Conservation (phyloP, 30 jellyfish, hydroid and myxozoan species). For the Chrysaora quinquecirrha region DNA sequence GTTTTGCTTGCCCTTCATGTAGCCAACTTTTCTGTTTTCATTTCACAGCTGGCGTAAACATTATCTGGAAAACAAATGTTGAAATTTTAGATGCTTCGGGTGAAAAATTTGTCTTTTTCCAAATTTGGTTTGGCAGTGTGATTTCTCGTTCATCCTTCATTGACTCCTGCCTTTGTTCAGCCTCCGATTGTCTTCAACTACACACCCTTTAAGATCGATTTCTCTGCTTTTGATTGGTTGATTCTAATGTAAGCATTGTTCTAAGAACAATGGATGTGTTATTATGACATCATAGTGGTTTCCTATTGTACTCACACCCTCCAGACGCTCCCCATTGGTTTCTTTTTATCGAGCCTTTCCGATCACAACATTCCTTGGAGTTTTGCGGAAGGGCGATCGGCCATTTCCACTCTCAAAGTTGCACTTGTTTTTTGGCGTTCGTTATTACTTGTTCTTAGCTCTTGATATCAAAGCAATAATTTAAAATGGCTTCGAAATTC, state of each 20-base stretch:
- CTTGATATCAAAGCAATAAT: not conserved
- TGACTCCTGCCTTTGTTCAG: not conserved
- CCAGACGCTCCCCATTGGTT: constrained; percentile 68
- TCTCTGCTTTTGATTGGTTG: not conserved
- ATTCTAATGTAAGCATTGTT: not conserved
- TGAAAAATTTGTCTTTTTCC: not conserved
- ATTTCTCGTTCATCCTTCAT: not conserved
- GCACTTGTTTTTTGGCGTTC: not conserved
- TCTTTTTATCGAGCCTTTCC: constrained; percentile 14
- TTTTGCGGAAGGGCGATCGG: constrained; percentile 33
- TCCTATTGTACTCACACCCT: constrained; percentile 56
- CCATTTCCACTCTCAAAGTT: no score
- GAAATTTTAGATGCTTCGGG: not conserved
- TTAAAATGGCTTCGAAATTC: constrained; percentile 42
- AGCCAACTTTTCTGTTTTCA: no score
- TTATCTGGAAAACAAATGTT: not conserved
- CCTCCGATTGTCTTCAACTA: not conserved
- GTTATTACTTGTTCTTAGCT: not conserved
- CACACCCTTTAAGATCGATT: not conserved
- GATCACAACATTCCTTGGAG: constrained; percentile 53
- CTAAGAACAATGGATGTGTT: not conserved
- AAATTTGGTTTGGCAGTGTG: not conserved
- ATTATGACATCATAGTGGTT: constrained; percentile 8
- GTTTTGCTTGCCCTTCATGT: no score
- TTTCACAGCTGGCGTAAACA: no score